These are phyloP conservation scores for Penaeus chinensis DNA, from an alignment of 1,140 invertebrate genomes.

Conservation along the genomic window DNA sequence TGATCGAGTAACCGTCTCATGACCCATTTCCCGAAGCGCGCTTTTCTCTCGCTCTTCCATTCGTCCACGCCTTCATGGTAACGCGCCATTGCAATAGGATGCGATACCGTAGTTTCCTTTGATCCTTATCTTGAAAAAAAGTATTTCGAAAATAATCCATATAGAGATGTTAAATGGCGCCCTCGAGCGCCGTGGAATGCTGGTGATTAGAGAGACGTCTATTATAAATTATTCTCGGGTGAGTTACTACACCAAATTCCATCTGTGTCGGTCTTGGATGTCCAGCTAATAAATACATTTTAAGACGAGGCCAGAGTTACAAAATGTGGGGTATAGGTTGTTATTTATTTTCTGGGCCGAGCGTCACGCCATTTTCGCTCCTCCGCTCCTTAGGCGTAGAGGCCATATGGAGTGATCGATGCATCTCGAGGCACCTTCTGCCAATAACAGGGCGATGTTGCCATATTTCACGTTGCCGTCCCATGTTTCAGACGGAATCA, in stretches of 20 bases:
- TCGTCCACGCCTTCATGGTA: no score
- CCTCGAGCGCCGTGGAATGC: constrained; percentile 33
- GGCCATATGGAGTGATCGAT: constrained; percentile 59
- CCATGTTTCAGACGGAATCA: constrained; percentile 46
- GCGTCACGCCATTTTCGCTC: constrained; percentile 44
- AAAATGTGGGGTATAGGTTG: constrained; percentile 58
- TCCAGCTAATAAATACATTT: constrained; percentile 60
- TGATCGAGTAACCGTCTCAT: no score
- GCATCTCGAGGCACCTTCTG: constrained; percentile 60
- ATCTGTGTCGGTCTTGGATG: constrained; percentile 57
- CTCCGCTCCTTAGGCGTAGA: constrained; percentile 14
- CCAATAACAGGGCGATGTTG: constrained; percentile 61
- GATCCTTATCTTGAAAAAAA: background rate
- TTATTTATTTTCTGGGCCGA: constrained; percentile 56
- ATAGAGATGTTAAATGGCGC: constrained; percentile 39
- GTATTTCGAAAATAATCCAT: constrained; percentile 29
- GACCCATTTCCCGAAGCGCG: no score
- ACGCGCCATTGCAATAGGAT: no score
- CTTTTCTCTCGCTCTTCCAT: no score
- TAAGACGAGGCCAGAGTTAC: constrained; percentile 57
- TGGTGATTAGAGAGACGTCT: constrained; percentile 53
- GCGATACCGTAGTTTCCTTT: no score
- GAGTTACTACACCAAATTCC: constrained; percentile 56
- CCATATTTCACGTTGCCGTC: constrained; percentile 59
- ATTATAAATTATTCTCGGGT: constrained; percentile 56